Conservation (phyloP, 2,888 invertebrate genomes). For the Thysanoteuthis rhombus region DNA sequence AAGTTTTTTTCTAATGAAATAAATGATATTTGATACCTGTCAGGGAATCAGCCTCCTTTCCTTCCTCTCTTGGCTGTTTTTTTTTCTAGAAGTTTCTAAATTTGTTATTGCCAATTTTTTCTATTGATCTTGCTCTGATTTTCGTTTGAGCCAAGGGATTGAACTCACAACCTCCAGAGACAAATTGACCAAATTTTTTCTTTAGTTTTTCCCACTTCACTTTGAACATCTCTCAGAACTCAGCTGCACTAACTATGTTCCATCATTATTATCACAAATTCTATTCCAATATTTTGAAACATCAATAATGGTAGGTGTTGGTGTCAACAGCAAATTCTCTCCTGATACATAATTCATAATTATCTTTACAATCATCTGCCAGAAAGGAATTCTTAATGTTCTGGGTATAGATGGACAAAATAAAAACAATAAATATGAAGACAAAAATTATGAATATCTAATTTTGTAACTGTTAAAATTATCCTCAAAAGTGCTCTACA, state of each 20-base stretch:
- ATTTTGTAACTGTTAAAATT: not conserved
- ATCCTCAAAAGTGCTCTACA: not conserved
- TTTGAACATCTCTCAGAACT: not conserved
- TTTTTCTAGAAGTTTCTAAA: too few species aligned
- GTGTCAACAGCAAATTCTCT: not conserved
- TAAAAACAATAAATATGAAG: not conserved
- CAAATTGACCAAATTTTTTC: too few species aligned
- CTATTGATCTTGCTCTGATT: too few species aligned
- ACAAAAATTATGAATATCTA: not conserved
- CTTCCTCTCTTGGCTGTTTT: too few species aligned
- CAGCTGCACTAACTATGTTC: not conserved
- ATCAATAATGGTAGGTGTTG: not conserved
- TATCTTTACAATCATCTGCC: not conserved
- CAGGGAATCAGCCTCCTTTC: too few species aligned
- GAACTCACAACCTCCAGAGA: too few species aligned
- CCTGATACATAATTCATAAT: not conserved
- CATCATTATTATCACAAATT: not conserved
- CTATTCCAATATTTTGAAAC: not conserved
- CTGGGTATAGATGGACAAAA: not conserved
- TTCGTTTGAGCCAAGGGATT: too few species aligned
- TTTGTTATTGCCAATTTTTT: too few species aligned
- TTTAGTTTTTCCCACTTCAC: not conserved
- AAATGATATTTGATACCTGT: too few species aligned
- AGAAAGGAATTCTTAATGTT: conserved; percentile 12
- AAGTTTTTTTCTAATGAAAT: too few species aligned